Conservation (phyloP, 2,797 vertebrate species). For the Oryzias sinensis region DNA sequence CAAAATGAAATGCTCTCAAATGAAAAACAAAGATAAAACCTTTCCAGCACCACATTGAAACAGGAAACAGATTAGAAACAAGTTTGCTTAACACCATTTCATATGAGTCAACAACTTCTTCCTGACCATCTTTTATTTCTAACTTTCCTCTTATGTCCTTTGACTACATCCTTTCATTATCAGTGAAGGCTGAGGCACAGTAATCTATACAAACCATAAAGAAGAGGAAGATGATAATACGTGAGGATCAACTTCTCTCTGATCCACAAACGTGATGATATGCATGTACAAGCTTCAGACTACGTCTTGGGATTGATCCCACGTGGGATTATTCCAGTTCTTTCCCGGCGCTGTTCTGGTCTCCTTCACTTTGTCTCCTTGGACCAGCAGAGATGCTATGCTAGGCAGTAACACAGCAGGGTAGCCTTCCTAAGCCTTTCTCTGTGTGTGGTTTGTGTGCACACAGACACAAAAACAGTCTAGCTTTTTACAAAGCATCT, state of each 20-base stretch:
- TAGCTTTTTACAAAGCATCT: constrained; percentile 44
- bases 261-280: constrained; percentile 71
- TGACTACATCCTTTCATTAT: constrained; percentile 51
- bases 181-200: constrained; percentile 38
- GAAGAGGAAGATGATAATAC: constrained; percentile 38
- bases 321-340: constrained; percentile 54
- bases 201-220: constrained; percentile 57
- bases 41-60: constrained; percentile 2
- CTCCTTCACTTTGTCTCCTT: constrained; percentile 61
- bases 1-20: constrained; percentile 3
- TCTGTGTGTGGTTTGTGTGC: constrained; percentile 21
- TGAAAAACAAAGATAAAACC: constrained; percentile 4
- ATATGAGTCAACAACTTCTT: constrained; percentile 44
- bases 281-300: constrained; percentile 50
- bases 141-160: constrained; percentile 52
- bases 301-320: constrained; percentile 72
- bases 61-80: too few species aligned
- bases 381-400: constrained; percentile 68
- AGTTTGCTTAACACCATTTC: neutral
- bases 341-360: constrained; percentile 25
- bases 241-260: constrained; percentile 52
- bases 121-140: constrained; percentile 30
- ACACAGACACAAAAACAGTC: constrained; percentile 59
- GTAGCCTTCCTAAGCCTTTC: constrained; percentile 67
- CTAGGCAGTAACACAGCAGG: constrained; percentile 65